Evolutionary conservation across 2,888 invertebrate species (phyloP).

Genomic region (Scelioninae gen. 1): DNA sequence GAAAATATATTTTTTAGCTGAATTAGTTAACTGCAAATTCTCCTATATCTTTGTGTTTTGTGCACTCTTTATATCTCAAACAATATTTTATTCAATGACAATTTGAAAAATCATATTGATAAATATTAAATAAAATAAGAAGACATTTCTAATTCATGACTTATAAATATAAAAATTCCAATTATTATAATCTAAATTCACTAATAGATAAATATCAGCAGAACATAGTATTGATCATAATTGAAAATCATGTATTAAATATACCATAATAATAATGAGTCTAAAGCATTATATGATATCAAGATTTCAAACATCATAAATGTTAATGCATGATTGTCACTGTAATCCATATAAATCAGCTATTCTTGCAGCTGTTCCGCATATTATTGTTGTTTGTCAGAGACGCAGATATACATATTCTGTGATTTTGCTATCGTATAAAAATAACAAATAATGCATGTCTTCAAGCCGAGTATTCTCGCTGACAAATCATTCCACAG

Average conservation of each 20-base stretch:
- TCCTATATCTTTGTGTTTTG: no score
- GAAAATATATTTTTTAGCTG: no score
- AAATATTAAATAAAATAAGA: no score
- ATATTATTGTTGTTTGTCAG: conserved; percentile 25
- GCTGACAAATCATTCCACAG: conserved; percentile 53
- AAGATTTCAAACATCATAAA: conserved; percentile 2
- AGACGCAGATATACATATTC: conserved; percentile 31
- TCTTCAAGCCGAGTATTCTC: conserved; percentile 22
- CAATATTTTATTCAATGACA: no score
- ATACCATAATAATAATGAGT: background rate
- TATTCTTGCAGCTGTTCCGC: conserved; percentile 11
- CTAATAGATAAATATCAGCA: no score
- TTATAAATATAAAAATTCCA: no score
- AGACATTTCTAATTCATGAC: no score
- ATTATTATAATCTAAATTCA: no score
- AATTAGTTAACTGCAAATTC: no score
- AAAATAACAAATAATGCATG: conserved; percentile 43
- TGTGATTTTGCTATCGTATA: conserved; percentile 31
- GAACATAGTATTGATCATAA: no score
- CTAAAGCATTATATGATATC: background rate
- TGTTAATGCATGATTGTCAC: conserved; percentile 13
- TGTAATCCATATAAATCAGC: conserved; percentile 22
- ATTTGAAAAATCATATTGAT: no score
- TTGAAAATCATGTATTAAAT: background rate
- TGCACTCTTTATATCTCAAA: no score